These are phyloP conservation scores for Hyaena hyaena DNA, from an alignment of 2,113 vertebrate genomes.

Conservation along the genomic window DNA sequence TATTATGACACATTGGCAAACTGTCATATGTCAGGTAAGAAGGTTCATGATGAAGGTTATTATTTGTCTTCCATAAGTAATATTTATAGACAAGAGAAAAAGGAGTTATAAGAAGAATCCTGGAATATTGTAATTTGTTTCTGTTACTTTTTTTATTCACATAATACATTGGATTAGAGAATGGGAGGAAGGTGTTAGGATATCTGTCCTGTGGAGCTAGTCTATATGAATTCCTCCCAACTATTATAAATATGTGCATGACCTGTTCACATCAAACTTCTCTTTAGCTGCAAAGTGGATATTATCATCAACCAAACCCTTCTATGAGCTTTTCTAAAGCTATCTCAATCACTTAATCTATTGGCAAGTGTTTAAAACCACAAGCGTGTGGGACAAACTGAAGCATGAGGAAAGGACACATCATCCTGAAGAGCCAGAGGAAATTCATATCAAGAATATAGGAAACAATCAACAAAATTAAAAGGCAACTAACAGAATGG, in stretches of 20 bases:
- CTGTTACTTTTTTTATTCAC: not conserved
- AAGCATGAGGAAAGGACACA: not conserved
- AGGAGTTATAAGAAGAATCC: not conserved
- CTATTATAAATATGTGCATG: not conserved
- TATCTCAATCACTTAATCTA: not conserved
- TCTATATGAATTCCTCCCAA: not conserved
- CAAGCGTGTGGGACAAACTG: not conserved
- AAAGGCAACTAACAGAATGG: too few species aligned
- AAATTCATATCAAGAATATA: not conserved
- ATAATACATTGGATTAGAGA: not conserved
- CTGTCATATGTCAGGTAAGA: not conserved
- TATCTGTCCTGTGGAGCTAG: not conserved
- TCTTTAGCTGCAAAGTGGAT: not conserved
- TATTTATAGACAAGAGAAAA: not conserved
- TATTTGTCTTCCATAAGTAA: not conserved
- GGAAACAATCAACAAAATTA: too few species aligned
- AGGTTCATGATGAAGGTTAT: not conserved
- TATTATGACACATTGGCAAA: not conserved
- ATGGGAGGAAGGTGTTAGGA: not conserved
- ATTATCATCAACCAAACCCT: not conserved
- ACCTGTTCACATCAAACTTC: not conserved
- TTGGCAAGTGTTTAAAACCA: not conserved
- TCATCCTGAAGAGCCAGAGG: not conserved
- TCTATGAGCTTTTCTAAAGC: not conserved
- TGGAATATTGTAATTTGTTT: not conserved